These are phyloP conservation scores for Saturnia japonica DNA, from an alignment of 2,888 invertebrate species.

Conservation along the genomic window DNA sequence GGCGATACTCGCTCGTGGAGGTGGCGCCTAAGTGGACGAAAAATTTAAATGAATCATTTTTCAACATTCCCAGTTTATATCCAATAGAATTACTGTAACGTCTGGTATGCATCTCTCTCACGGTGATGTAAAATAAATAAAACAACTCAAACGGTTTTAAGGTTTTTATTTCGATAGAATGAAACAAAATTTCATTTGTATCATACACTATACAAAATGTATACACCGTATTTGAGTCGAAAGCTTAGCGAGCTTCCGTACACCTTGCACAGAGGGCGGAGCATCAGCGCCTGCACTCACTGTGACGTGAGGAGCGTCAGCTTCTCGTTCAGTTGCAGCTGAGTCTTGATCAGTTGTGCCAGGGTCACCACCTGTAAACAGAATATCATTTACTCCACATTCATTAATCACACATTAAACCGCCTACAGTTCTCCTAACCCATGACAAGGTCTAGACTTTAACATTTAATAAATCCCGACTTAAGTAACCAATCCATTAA, in stretches of 20 bases:
- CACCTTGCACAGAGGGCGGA: background rate
- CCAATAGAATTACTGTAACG: background rate
- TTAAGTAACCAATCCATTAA: no score
- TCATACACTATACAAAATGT: background rate
- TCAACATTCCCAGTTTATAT: no score
- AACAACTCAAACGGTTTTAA: no score
- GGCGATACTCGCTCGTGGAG: no score
- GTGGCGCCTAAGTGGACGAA: no score
- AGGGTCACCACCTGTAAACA: conserved; percentile 87
- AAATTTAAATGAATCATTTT: no score
- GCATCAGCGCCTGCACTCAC: conserved; percentile 39
- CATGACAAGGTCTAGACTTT: no score
- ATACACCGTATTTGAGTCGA: no score
- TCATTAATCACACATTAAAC: no score
- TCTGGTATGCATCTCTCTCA: background rate
- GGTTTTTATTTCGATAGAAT: background rate
- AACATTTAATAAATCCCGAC: no score
- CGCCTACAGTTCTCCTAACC: no score
- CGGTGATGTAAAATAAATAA: background rate
- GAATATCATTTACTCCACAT: background rate
- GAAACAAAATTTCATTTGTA: background rate
- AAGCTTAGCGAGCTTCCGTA: no score
- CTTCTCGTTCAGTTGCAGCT: conserved; percentile 98
- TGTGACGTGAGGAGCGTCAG: conserved; percentile 91
- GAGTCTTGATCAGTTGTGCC: conserved; percentile 97